phyloP scores from a whole-genome alignment of 2,113 vertebrate genomes.

The Apteryx mantelli region DNA sequence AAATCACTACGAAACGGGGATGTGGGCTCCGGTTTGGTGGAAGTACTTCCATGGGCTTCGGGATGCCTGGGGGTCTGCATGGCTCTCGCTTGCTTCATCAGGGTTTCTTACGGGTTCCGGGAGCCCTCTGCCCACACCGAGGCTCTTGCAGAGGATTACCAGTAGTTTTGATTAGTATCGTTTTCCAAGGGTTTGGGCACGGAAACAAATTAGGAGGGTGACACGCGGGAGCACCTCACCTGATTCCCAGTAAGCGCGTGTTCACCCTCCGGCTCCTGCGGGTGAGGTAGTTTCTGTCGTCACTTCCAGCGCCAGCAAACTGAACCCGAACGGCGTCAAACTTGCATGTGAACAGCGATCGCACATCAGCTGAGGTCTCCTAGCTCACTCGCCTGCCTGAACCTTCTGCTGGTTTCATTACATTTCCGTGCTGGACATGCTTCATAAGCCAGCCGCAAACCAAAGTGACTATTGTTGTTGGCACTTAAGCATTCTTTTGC shows the following conservation, averaged over 20 bases:
- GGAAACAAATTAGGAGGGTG: not conserved
- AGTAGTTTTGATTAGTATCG: rapidly evolving
- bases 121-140: rapidly evolving
- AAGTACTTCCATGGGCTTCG: rapidly evolving
- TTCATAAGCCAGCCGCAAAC: not conserved
- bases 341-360: rapidly evolving
- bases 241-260: rapidly evolving
- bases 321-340: rapidly evolving
- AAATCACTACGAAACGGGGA: rapidly evolving
- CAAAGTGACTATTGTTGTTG: not conserved
- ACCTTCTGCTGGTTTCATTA: rapidly evolving
- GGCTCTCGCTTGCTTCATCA: not conserved
- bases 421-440: not conserved
- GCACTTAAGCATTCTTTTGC: not conserved
- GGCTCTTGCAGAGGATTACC: not conserved
- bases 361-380: rapidly evolving
- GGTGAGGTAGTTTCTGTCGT: rapidly evolving
- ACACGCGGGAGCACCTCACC: not conserved
- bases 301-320: not conserved
- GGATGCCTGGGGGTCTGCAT: not conserved
- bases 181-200: not conserved
- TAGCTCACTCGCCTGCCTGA: rapidly evolving
- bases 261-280: not conserved
- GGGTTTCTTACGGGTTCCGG: rapidly evolving
- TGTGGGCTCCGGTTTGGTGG: rapidly evolving